Base-by-base conservation (phyloP, 2,888 invertebrate species). In the Calameuta pallipes region DNA sequence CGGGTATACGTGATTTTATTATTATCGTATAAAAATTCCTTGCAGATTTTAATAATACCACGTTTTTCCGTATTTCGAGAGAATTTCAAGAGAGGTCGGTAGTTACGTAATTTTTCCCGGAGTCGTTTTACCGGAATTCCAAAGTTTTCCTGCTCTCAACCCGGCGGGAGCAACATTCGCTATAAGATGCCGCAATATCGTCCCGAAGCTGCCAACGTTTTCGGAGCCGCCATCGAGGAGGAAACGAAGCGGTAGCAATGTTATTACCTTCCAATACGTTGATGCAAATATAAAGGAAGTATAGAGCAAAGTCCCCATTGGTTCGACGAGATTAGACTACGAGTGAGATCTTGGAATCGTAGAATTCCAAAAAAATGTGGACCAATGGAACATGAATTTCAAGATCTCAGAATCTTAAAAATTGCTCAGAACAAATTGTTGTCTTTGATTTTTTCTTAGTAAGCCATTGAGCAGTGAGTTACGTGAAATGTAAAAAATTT, bases 121-220 rank as follows among this genome's bases (percentile, higher is more conserved):
- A 23, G 9, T 56, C 23, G 1, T 23, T 23, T 56, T 23, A 56
- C 23, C 56, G 56, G 23, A 56, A 56, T 56, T 56, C 9, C 9
- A 56, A 56, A 56, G 56, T 56, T 56, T 15, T 6, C 9, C 23
- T 23, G 23, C 9, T 56, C 56, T 9, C 56, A 23, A 56, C 23
- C 9, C 23, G 23, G 56, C 56, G 56, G 9, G 56, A 56, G 9
- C 56, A 56, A 56, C 9, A 15, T 56, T 56, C 23, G 23, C 56
- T 31, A 71, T 71, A 71, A 71, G 71, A 34, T 34, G 71, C 71
- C 9, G 34, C 31, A 71, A 71, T 71, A 71, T 71, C 71, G 71
- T 34, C 12, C 33, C 9, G 31, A 71, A 23, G 56, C 56, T 56
- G 56, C 23, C 56, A 23, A 56, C 56, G 9, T 56, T 56, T 56